Percentiles rank a stretch among this genome's conserved stretches.
phyloP scores from a whole-genome alignment of 2,797 vertebrate genomes.

The Neopelma chrysocephalum region DNA sequence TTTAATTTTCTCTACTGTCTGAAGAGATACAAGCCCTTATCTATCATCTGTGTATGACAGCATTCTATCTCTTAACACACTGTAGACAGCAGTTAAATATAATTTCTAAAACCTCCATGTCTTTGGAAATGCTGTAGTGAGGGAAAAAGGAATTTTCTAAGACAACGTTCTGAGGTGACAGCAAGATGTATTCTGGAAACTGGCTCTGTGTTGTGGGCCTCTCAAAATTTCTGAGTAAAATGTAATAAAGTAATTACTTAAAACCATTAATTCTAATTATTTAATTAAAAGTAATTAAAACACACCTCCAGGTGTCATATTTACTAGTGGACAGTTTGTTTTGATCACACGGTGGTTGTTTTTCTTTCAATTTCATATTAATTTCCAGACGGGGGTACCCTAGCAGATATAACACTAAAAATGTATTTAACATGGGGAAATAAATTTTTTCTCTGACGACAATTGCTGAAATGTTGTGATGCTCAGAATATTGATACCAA shows the following conservation, averaged over 20 bases:
- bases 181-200: background rate
- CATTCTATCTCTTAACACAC: background rate
- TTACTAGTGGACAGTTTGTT: background rate
- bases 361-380: background rate
- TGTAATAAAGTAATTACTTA: background rate
- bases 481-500: background rate
- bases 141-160: background rate
- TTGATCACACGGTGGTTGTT: fast-evolving
- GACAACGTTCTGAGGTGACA: background rate
- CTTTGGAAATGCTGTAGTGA: background rate
- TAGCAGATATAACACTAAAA: background rate
- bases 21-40: background rate
- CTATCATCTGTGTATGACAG: background rate
- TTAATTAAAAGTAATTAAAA: background rate
- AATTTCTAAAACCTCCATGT: background rate
- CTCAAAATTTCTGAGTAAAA: background rate
- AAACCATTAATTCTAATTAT: background rate
- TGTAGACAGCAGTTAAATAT: background rate
- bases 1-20: background rate
- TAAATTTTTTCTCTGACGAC: background rate
- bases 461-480: background rate
- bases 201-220: background rate
- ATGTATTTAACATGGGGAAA: background rate
- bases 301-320: background rate
- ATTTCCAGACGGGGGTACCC: background rate